Base-by-base conservation (phyloP, 2,888 invertebrate species). In the Proisotoma minuta region DNA sequence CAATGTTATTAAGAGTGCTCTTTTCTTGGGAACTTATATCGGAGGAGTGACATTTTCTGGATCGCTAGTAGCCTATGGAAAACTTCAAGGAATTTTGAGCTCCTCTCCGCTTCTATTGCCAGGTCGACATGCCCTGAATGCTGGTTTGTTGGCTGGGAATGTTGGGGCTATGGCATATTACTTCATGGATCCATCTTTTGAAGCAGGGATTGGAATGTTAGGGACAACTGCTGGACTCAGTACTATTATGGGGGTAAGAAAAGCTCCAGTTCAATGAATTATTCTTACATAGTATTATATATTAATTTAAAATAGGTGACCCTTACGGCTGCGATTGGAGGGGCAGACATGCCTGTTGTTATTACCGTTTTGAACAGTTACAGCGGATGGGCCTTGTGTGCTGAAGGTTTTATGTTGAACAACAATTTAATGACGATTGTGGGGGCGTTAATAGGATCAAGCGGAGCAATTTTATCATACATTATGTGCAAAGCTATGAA, bases 401-500 rank as follows among this genome's bases (percentile, higher is more conserved):
- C 92, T 8, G 93, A 93, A 81, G 93, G 93, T 34, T 92, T 93
- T 79, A 93, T 93, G 92, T 79, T 93, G 67, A 89, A 93, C 80
- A 93, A 93, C 79, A 90, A 89, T 72, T 81, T 93, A 64, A 91
- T 93, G 89, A 93, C 93, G 20, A 86, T 92, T 74, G 91, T 93
- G 29, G 92, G 93, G 28, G 91, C 93, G 8, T 81, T 93, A 69
- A 93, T 93, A 77, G 92, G 93, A 53, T 90, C 90, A 63, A 91
- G 91, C 62, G 93, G 93, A 75, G 93, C 92, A 66, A 93, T 93
- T 78, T 83, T 93, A 4, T 92, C 92, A 0, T 91, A 93, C 79
- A 93, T 93, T 76, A 93, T 93, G 93, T 93, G 92, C 83, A 90
- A 90, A 84, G 87, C 87, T 3, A 87, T 87, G 87, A 87, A 87